phyloP scores from a whole-genome alignment of 2,797 vertebrate species.

The Silurus aristotelis region DNA sequence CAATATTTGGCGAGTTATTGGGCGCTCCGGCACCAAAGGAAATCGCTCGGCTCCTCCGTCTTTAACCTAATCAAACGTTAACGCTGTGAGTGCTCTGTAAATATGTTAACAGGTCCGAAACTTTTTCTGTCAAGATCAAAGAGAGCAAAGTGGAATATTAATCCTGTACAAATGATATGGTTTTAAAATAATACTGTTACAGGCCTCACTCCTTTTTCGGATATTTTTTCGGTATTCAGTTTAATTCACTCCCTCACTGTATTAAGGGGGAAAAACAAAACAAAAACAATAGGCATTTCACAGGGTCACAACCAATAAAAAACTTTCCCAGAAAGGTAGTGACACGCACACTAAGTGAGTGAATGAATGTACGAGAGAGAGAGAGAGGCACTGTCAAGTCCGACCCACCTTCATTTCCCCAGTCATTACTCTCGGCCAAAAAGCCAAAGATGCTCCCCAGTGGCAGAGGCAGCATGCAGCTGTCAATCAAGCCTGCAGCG shows the following conservation, averaged over 20 bases:
- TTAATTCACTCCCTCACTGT: constrained; percentile 49
- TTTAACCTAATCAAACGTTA: constrained; percentile 36
- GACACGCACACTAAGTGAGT: constrained; percentile 33
- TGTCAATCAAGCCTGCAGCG: constrained; percentile 86
- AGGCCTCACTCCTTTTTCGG: background rate
- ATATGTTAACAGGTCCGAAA: constrained; percentile 31
- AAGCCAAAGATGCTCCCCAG: constrained; percentile 76
- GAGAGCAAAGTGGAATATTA: background rate
- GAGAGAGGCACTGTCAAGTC: constrained; percentile 44
- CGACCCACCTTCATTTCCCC: constrained; percentile 48
- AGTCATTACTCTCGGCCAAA: constrained; percentile 65
- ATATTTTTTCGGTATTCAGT: constrained; percentile 35
- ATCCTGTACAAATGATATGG: too few species aligned
- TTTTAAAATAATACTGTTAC: background rate
- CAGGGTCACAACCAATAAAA: constrained; percentile 51
- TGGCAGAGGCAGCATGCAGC: constrained; percentile 74
- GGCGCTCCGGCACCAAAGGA: constrained; percentile 41
- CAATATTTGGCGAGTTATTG: constrained; percentile 70
- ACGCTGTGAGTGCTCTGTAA: constrained; percentile 12
- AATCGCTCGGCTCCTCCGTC: constrained; percentile 35
- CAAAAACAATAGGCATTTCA: constrained; percentile 62
- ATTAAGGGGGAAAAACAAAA: constrained; percentile 22
- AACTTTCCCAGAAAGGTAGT: constrained; percentile 49
- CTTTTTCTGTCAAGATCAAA: constrained; percentile 2
- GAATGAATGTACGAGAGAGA: constrained; percentile 45